Base-by-base conservation (phyloP, 1,140 invertebrate genomes). In the Bilobella aurantiaca region DNA sequence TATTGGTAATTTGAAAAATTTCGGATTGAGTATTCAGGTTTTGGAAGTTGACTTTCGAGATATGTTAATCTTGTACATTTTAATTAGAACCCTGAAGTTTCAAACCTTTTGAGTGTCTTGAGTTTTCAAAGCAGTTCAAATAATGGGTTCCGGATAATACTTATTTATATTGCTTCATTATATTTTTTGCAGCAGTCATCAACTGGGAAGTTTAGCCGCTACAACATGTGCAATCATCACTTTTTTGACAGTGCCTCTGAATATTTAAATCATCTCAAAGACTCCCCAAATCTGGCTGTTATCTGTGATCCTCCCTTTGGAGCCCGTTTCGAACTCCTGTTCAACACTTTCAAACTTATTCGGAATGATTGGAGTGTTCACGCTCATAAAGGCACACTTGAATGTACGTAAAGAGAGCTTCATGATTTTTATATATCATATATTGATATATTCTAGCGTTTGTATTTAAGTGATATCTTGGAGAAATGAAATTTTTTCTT, bases 191-290 rank as follows among this genome's bases (percentile, higher is more conserved):
- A 57, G 53, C 5, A 57, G 12, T n/a, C n/a, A 23, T 28, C 27
- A 12, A 12, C 21, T 23, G 12, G 12, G n/a, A 29, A 59, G 12
- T 59, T 59, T 29, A 12, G 23, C 8, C 14, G 32, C 3, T 59
- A 59, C 28, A 59, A 59, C 58, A 59, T 59, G 58, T 59, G 58
- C 25, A 59, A 59, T 25, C 58, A 59, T 59, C 58, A 59, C 31
- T 59, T 59, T 29, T 14, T 23, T 8, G 58, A 59, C 5, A 34
- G 31, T 16, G 14, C 5, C 58, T 30, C n/a, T n/a, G n/a, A 29
- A 8, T 59, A 31, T 29, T 3, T 27, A 29, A 29, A 23, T 12
- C 28, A 59, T 59, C 18, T 34, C 12, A 53, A 59, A 18, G 3
- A 8, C 16, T 12, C 58, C 5, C 3, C 5, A 28, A 59, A 29